These are phyloP conservation scores for Temnopleurus reevesii DNA, from an alignment of 53 echinoderm and acorn worm genomes.

Conservation along the genomic window DNA sequence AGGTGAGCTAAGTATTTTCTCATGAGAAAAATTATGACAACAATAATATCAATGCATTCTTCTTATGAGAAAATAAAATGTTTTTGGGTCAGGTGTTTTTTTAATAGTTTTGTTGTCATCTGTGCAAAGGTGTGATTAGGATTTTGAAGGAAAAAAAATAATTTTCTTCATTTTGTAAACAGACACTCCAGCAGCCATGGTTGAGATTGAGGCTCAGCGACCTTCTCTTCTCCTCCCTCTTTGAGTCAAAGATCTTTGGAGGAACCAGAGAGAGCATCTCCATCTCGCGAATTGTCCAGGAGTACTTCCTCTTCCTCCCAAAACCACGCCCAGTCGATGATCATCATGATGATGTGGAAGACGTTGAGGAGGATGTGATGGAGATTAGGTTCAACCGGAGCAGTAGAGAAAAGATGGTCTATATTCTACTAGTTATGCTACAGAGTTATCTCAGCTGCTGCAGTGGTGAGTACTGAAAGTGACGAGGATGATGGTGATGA, in stretches of 20 bases:
- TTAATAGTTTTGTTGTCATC: no score
- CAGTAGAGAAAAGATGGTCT: slow-evolving; percentile 36
- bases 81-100: no score
- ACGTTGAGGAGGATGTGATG: neutral
- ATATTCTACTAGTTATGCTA: slow-evolving; percentile 33
- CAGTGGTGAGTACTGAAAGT: slow-evolving; percentile 38
- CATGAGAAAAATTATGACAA: no score
- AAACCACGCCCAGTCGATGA: neutral
- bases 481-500: no score
- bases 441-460: slow-evolving; percentile 44
- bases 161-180: no score
- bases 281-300: slow-evolving; percentile 1
- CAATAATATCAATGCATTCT: no score
- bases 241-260: neutral
- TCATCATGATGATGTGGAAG: neutral
- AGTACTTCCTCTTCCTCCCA: slow-evolving; percentile 40
- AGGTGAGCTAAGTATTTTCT: no score
- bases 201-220: slow-evolving; percentile 19
- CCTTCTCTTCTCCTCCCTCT: neutral
- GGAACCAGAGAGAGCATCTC: neutral
- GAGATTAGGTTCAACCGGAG: neutral
- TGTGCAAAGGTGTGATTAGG: no score
- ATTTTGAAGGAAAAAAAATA: no score
- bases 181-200: slow-evolving; percentile 2
- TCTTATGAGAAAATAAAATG: no score